Evolutionary conservation across 2,888 invertebrate genomes (phyloP).

Genomic region (Eupsilia transversa): DNA sequence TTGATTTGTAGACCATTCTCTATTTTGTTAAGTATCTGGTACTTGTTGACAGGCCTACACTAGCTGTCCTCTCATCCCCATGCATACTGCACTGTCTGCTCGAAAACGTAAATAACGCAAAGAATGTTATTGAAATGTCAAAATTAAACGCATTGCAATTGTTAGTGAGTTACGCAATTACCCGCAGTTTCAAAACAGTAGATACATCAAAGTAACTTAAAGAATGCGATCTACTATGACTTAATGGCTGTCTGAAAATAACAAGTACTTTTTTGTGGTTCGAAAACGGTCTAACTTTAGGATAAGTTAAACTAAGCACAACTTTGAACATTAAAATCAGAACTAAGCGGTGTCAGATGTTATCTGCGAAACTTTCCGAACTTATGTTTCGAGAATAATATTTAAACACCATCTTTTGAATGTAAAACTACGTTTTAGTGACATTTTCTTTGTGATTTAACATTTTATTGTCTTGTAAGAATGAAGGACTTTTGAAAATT

Average conservation of each 20-base stretch:
- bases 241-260: conserved; percentile 8
- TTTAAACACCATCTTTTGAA: conserved; percentile 34
- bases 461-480: background rate
- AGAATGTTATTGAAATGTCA: background rate
- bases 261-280: conserved; percentile 7
- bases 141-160: background rate
- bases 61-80: too few relatives aligned
- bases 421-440: conserved; percentile 14
- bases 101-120: too few relatives aligned
- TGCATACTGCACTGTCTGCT: too few relatives aligned
- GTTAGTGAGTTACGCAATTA: background rate
- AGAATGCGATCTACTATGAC: background rate
- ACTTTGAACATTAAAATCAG: conserved; percentile 55
- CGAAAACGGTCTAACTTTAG: conserved; percentile 9
- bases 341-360: conserved; percentile 52
- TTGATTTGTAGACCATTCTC: too few relatives aligned
- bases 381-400: conserved; percentile 35
- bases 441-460: conserved; percentile 3
- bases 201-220: background rate
- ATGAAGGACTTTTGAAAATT: background rate
- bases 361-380: conserved; percentile 44
- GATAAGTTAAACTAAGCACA: conserved; percentile 33
- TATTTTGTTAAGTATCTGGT: too few relatives aligned
- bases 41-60: too few relatives aligned
- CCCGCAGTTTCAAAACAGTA: background rate